phyloP scores from a whole-genome alignment of 2,888 invertebrate genomes.

The Mythimna vitellina region DNA sequence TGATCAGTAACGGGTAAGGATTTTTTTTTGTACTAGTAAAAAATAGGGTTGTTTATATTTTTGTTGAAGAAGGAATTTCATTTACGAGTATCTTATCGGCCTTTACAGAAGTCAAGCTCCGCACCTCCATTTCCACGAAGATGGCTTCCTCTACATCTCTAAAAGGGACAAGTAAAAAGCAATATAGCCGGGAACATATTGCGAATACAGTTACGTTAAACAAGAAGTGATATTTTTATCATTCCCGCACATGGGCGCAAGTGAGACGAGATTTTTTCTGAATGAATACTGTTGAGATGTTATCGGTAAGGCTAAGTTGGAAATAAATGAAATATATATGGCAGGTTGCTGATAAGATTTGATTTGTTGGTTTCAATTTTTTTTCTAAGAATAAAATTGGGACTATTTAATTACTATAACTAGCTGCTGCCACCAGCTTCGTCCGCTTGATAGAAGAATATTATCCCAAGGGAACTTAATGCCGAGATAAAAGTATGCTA shows the following conservation, averaged over 20 bases:
- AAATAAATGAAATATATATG: conserved; percentile 23
- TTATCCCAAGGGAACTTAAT: too few relatives aligned
- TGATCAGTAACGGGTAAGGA: too few relatives aligned
- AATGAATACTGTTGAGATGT: conserved; percentile 27
- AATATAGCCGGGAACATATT: conserved; percentile 75
- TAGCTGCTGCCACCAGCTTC: too few relatives aligned
- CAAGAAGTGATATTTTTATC: conserved; percentile 69
- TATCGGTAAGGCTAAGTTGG: conserved; percentile 10
- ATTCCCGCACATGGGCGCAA: conserved; percentile 61
- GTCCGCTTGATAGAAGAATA: too few relatives aligned
- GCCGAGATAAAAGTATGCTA: too few relatives aligned
- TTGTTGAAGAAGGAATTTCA: too few relatives aligned
- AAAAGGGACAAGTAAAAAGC: conserved; percentile 66
- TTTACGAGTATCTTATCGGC: background rate
- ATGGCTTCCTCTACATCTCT: background rate
- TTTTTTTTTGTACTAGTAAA: too few relatives aligned
- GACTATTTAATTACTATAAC: too few relatives aligned
- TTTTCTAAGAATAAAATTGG: too few relatives aligned
- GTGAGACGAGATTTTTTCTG: conserved; percentile 51
- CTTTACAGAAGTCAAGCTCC: background rate
- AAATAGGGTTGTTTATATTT: too few relatives aligned
- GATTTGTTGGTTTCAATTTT: conserved; percentile 8
- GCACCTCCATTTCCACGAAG: background rate
- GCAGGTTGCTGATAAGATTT: conserved; percentile 8
- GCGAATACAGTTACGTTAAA: conserved; percentile 62